Base-by-base conservation (phyloP, 2,797 vertebrate genomes). In the Crypturellus tataupa region DNA sequence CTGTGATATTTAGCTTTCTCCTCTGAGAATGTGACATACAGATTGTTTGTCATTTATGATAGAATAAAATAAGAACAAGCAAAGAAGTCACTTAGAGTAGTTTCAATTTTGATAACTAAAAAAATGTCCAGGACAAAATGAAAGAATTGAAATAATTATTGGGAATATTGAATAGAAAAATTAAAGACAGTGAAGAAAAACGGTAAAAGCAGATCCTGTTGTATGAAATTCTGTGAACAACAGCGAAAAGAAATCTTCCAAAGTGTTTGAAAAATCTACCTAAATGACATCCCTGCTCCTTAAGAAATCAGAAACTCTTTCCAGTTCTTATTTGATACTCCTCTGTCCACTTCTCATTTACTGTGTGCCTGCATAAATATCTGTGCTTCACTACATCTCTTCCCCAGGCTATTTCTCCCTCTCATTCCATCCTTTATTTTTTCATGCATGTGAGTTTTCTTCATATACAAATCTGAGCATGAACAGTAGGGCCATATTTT, bases 81-180 rank as follows among this genome's bases (percentile, higher is more conserved):
- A 49, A 53, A 90, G 46, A 91, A 76, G 16, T 4, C 47, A 62
- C n/a, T 81, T 33, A 85, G 88, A 62, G 39, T 31, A 80, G 9
- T 80, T 76, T 94, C 33, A 84, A 16, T 64, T 88, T 79, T 82
- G n/a, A 86, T 37, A 87, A 79, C 8, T 47, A n/a, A 33, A 91
- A 92, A 56, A 81, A 11, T 20, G 55, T 46, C 56, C 89, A 84
- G 93, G 69, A 14, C 47, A 75, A n/a, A 90, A 20, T 87, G 59
- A 68, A 90, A 82, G 40, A 80, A 63, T 18, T 69, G 51, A 72
- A 90, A 84, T 10, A 72, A 69, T 46, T 81, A 80, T 87, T 82
- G 81, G 24, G 39, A 87, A 42, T 29, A 67, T 13, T 56, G 56
- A 85, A 80, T 55, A 73, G 1, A 51, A 81, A 86, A 95, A 51